Percentiles rank a stretch among this genome's conserved stretches.
These are phyloP conservation scores for Parazoanthus swiftii DNA, from an alignment of 92 coral and sea anemone species.

Conservation along the genomic window DNA sequence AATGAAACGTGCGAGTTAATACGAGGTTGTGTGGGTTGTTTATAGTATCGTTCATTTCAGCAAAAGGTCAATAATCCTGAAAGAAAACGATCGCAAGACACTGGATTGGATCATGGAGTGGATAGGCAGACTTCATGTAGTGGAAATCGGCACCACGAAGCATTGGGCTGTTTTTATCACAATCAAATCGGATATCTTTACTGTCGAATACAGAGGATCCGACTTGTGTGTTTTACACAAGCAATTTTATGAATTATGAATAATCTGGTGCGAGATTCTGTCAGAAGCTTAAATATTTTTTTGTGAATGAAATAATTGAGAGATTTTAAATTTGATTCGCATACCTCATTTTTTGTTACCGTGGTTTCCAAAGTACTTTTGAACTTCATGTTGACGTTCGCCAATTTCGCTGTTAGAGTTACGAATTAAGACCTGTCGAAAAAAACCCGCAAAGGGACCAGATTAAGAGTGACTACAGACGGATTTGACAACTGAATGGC, in stretches of 20 bases:
- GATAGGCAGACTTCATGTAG: neutral
- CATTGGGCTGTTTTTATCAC: conserved; percentile 14
- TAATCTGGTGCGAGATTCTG: conserved; percentile 3
- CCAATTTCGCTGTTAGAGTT: conserved; percentile 22
- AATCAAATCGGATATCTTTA: conserved; percentile 1
- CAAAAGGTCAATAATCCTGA: neutral
- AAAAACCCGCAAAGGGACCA: conserved; percentile 18
- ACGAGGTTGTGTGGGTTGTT: conserved; percentile 4
- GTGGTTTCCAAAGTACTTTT: neutral
- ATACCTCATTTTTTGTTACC: conserved; percentile 7
- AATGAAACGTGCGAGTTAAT: neutral
- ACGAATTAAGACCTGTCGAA: conserved; percentile 15
- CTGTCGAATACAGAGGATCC: conserved; percentile 17
- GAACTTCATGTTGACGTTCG: conserved; percentile 1
- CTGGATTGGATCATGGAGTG: too few relatives aligned
- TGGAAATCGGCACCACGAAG: conserved; percentile 16
- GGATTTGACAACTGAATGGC: conserved; percentile 43
- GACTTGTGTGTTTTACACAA: neutral
- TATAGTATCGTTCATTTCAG: neutral
- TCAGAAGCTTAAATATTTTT: neutral
- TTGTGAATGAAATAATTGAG: neutral
- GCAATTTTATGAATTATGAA: conserved; percentile 15
- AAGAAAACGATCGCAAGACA: neutral
- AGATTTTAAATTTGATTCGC: neutral
- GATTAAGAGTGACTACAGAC: conserved; percentile 35